Base-by-base conservation (phyloP, 2,113 vertebrate genomes). In the Mesocricetus auratus region DNA sequence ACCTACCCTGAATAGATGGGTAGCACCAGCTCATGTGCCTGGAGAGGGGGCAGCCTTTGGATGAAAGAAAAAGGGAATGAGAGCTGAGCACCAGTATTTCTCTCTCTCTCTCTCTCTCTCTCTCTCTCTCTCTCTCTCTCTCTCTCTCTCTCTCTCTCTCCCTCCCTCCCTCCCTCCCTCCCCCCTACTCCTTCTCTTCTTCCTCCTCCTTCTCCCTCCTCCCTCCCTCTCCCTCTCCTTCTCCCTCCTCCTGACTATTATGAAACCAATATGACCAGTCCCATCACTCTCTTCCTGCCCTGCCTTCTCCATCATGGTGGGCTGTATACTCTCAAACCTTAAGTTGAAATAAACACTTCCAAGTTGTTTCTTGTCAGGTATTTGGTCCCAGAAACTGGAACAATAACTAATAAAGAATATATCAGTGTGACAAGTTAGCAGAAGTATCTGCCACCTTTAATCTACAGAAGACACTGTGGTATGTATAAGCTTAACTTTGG, bases 121-220 rank as follows among this genome's bases (percentile, higher is more conserved):
- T 50, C 19, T 7, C 26, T 33, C 42, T 16, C 45, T 26, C 42
- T 21, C 42, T 47, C 45, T 17, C 15, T 26, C 42, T 31, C 42
- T 26, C 17, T 24, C 39, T 7, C 45, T 16, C 21, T 39, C 69
- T 73, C n/a, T 7, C 42, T 47, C 5, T 77, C 42, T 19, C 42
- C 19, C 22, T 16, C 56, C 56, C 31, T 0, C 42, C 21, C 6
- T 21, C 8, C 3, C 74, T 31, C 31, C 10, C 47, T 7, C 26
- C 3, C 6, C 9, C 7, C 29, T n/a, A n/a, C n/a, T n/a, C n/a
- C n/a, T n/a, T n/a, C n/a, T n/a, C 22, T 29, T 5, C 1, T 26
- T 29, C 74, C 45, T 5, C 13, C 19, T 29, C 24, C 11, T 5
- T 74, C 39, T 74, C 22, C 22, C n/a, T n/a, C 8, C 6, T 21